Conservation (phyloP, 2,113 vertebrate genomes). For the Ceyx melanurus region DNA sequence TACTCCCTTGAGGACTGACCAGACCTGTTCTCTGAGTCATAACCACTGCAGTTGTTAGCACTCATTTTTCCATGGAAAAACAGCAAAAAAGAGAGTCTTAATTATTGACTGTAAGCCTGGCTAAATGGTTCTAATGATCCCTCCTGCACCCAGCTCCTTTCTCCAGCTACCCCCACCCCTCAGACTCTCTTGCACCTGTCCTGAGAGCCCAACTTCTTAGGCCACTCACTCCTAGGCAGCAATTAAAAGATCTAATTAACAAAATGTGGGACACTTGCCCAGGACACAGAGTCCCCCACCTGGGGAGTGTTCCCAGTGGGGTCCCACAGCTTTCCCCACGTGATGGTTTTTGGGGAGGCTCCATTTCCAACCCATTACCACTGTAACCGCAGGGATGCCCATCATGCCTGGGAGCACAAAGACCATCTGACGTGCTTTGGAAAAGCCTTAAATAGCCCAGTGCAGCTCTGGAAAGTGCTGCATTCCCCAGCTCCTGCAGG, state of each 20-base stretch:
- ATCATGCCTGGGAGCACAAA: neutral
- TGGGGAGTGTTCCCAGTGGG: neutral
- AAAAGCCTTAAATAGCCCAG: conserved; percentile 35
- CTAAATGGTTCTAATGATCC: neutral
- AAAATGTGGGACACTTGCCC: neutral
- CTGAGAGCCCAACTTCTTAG: neutral
- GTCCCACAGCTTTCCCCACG: neutral
- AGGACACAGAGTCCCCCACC: neutral
- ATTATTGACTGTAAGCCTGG: neutral
- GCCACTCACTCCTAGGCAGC: neutral
- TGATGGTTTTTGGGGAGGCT: neutral
- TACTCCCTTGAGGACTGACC: accelerated
- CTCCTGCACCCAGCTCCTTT: neutral
- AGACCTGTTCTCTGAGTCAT: accelerated
- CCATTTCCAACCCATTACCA: neutral
- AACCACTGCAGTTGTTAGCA: neutral
- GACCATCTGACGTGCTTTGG: neutral
- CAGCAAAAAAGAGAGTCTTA: neutral
- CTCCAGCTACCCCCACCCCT: neutral
- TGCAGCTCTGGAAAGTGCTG: neutral
- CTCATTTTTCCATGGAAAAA: neutral
- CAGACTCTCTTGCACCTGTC: neutral
- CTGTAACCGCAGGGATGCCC: neutral
- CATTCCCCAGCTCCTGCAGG: neutral
- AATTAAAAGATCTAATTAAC: conserved; percentile 31